phyloP scores from a whole-genome alignment of 2,797 vertebrate genomes.

The Furcifer pardalis region DNA sequence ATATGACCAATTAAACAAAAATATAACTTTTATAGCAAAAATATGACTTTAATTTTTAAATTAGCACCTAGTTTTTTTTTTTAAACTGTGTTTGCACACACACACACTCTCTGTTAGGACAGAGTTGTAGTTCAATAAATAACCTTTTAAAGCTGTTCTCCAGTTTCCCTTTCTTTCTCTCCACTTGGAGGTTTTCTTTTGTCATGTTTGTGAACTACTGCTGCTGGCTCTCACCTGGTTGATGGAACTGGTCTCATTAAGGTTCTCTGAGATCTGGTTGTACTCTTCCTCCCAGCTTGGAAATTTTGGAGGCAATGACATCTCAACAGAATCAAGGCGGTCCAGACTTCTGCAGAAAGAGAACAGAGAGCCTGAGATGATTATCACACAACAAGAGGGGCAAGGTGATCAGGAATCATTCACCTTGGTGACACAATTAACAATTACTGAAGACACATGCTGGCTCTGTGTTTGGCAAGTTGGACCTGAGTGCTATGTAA shows the following conservation, averaged over 20 bases:
- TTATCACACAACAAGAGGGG: rapidly evolving
- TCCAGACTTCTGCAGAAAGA: conserved; percentile 88
- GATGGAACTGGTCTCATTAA: conserved; percentile 80
- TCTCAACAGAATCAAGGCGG: conserved; percentile 91
- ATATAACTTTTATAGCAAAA: no score
- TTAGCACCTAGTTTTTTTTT: no score
- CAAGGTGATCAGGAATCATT: rapidly evolving
- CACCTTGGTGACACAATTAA: neutral
- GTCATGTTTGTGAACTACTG: neutral
- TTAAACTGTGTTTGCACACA: no score
- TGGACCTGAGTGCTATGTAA: no score
- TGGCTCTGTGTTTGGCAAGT: neutral
- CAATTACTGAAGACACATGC: neutral
- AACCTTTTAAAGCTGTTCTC: neutral
- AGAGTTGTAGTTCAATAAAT: neutral
- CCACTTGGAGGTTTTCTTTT: neutral
- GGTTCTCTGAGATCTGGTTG: conserved; percentile 89
- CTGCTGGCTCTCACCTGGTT: conserved; percentile 84
- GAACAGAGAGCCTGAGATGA: conserved; percentile 26
- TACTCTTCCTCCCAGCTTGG: conserved; percentile 95
- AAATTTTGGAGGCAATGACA: conserved; percentile 85
- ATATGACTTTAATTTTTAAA: no score
- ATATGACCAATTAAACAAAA: no score
- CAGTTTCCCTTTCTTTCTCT: neutral
- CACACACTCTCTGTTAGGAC: neutral